phyloP scores from a whole-genome alignment of 2,888 invertebrate species.

The Oscheius sp. region DNA sequence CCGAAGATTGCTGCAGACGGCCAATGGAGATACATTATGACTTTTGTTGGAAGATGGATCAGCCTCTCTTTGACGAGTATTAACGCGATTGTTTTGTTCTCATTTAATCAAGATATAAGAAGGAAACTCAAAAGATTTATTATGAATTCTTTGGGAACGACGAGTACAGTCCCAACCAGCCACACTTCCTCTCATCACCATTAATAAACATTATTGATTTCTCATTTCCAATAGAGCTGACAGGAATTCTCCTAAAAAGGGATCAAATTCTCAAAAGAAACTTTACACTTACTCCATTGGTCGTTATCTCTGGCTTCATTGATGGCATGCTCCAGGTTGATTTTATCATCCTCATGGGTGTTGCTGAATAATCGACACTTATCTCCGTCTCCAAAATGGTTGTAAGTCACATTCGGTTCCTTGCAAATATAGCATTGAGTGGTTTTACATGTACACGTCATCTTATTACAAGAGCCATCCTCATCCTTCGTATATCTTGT shows the following conservation, averaged over 20 bases:
- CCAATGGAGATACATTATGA: background rate
- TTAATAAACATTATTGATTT: no score
- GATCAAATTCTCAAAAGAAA: background rate
- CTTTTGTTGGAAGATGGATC: background rate
- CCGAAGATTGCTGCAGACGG: background rate
- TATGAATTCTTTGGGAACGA: no score
- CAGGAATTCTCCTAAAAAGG: background rate
- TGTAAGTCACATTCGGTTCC: slow-evolving; percentile 74
- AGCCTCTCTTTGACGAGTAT: background rate
- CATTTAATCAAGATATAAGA: background rate
- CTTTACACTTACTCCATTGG: background rate
- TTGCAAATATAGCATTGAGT: slow-evolving; percentile 76
- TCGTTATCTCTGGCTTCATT: background rate
- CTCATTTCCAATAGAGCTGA: background rate
- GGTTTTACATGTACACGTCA: slow-evolving; percentile 76
- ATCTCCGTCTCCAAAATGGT: slow-evolving; percentile 42
- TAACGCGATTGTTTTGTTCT: background rate
- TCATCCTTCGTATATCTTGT: background rate
- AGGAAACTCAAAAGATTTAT: background rate
- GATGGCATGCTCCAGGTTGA: background rate
- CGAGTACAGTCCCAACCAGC: no score
- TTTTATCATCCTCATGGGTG: background rate
- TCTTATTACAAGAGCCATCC: slow-evolving; percentile 74
- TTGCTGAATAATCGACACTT: background rate
- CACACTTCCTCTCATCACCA: no score